Conservation (phyloP, 1,140 invertebrate species). For the Anthonomus grandis region DNA sequence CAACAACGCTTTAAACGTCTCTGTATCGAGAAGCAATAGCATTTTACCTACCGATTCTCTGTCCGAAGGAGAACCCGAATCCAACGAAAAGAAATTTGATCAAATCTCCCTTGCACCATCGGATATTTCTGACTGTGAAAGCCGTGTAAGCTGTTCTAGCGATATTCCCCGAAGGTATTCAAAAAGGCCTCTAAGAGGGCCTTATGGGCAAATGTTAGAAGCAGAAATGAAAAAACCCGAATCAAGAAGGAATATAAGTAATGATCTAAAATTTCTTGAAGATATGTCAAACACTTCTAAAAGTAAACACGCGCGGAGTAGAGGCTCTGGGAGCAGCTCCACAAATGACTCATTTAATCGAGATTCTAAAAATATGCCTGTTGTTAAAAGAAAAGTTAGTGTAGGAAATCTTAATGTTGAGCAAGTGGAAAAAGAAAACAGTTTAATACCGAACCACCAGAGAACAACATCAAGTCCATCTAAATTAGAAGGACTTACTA, state of each 20-base stretch:
- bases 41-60: slow-evolving; percentile 52
- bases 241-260: slow-evolving; percentile 51
- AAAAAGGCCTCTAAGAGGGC: slow-evolving; percentile 71
- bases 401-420: slow-evolving; percentile 50
- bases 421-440: slow-evolving; percentile 39
- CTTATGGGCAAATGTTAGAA: slow-evolving; percentile 80
- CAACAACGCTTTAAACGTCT: slow-evolving; percentile 21
- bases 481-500: slow-evolving; percentile 61
- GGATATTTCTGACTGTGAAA: slow-evolving; percentile 57
- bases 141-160: slow-evolving; percentile 40
- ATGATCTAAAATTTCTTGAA: slow-evolving; percentile 56
- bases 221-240: slow-evolving; percentile 76
- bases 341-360: slow-evolving; percentile 52
- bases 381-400: slow-evolving; percentile 52
- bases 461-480: slow-evolving; percentile 76
- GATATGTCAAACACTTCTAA: slow-evolving; percentile 42
- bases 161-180: slow-evolving; percentile 59
- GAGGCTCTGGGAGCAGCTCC: slow-evolving; percentile 46
- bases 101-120: slow-evolving; percentile 39
- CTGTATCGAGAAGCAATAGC: slow-evolving; percentile 23
- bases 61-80: slow-evolving; percentile 58
- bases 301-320: slow-evolving; percentile 33
- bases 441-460: slow-evolving; percentile 59
- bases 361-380: slow-evolving; percentile 25
- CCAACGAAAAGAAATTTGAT: slow-evolving; percentile 40